These are phyloP conservation scores for Archivesica marissinica DNA, from an alignment of 1,140 invertebrate genomes.

Conservation along the genomic window DNA sequence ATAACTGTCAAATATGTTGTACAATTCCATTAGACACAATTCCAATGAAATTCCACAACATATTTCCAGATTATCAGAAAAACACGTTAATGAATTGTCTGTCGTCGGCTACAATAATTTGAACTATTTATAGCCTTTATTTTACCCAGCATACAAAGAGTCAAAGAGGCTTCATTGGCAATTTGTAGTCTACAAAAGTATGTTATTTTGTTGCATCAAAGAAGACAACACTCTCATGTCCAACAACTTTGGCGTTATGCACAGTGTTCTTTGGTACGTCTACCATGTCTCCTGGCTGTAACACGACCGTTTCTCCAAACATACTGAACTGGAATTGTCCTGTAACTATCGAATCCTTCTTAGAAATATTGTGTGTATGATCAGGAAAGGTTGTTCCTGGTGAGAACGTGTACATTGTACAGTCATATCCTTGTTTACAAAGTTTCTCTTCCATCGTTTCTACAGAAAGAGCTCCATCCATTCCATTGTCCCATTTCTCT, in stretches of 20 bases:
- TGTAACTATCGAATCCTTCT: constrained; percentile 79
- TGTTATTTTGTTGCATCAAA: constrained; percentile 76
- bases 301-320: constrained; percentile 77
- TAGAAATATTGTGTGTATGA: constrained; percentile 78
- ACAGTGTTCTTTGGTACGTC: constrained; percentile 78
- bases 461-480: constrained; percentile 75
- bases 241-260: constrained; percentile 80
- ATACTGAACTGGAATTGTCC: constrained; percentile 78
- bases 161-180: not conserved
- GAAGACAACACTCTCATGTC: constrained; percentile 75
- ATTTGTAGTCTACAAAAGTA: not conserved
- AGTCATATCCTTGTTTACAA: constrained; percentile 75
- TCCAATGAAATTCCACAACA: too few species aligned
- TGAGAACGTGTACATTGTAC: constrained; percentile 72
- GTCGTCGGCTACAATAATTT: too few species aligned
- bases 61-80: too few species aligned
- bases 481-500: constrained; percentile 76
- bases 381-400: constrained; percentile 81
- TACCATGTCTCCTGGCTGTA: constrained; percentile 81
- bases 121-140: too few species aligned
- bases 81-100: too few species aligned
- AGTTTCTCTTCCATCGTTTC: constrained; percentile 79
- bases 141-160: too few species aligned
- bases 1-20: too few species aligned
- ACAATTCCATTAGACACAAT: too few species aligned